A percentile compares a stretch with the other conserved stretches of the same genome.
These are phyloP conservation scores for Mustelus asterias DNA, from an alignment of 2,113 vertebrate species.

Conservation along the genomic window DNA sequence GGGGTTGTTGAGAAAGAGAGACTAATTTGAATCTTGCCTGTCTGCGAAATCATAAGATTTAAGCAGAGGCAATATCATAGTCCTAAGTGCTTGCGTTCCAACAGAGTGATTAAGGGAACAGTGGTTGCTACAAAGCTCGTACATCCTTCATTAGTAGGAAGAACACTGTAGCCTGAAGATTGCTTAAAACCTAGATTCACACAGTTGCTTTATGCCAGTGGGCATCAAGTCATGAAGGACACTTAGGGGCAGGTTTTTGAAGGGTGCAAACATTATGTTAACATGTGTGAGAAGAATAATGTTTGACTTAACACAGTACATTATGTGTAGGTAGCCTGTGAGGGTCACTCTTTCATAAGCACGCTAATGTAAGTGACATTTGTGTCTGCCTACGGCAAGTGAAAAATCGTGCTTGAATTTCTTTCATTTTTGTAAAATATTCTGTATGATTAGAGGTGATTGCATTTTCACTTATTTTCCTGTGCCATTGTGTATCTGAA, in stretches of 20 bases:
- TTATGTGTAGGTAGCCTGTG: not conserved
- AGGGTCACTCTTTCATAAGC: not conserved
- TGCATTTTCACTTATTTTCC: not conserved
- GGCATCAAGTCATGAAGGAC: not conserved
- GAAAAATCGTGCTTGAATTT: not conserved
- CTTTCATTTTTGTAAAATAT: not conserved
- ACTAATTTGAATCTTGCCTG: conserved; percentile 10
- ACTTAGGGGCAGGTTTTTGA: not conserved
- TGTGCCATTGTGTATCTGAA: not conserved
- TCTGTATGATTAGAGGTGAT: not conserved
- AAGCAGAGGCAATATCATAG: not conserved
- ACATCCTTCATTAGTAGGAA: conserved; percentile 12
- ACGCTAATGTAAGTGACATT: not conserved
- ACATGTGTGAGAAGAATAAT: not conserved
- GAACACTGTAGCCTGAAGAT: not conserved
- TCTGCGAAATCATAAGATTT: not conserved
- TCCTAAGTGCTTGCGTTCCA: not conserved
- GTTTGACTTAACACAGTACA: conserved; percentile 10
- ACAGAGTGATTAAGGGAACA: conserved; percentile 6
- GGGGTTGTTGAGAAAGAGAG: not conserved
- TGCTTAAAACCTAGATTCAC: not conserved
- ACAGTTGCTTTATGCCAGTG: not conserved
- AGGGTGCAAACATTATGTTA: not conserved
- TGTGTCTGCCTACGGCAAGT: not conserved
- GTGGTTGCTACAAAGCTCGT: not conserved